These are phyloP conservation scores for honey bee (Apis mellifera) DNA, from an alignment of 1,140 invertebrate species.

Conservation along the genomic window Amel_HAv3.1 CM009934.2:2936501-2937000, in stretches of 20 bases:
- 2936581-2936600: conserved; percentile 28
- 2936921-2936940: not conserved
- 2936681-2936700: not conserved
- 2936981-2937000: too few relatives aligned
- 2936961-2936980: too few relatives aligned
- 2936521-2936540: conserved; percentile 60
- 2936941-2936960: too few relatives aligned
- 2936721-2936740: not conserved
- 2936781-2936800: not conserved
- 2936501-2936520: conserved; percentile 54
- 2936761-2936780: not conserved
- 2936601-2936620: not conserved
- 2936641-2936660: not conserved
- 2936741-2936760: conserved; percentile 2
- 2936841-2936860: not conserved
- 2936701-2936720: not conserved
- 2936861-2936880: not conserved
- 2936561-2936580: too few relatives aligned
- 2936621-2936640: not conserved
- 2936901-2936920: not conserved
- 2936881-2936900: too few relatives aligned
- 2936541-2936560: not conserved
- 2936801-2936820: not conserved
- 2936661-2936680: conserved; percentile 5
- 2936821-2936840: conserved; percentile 2